phyloP scores from a whole-genome alignment of 2,797 vertebrate genomes.

The Arctocebus calabarensis region DNA sequence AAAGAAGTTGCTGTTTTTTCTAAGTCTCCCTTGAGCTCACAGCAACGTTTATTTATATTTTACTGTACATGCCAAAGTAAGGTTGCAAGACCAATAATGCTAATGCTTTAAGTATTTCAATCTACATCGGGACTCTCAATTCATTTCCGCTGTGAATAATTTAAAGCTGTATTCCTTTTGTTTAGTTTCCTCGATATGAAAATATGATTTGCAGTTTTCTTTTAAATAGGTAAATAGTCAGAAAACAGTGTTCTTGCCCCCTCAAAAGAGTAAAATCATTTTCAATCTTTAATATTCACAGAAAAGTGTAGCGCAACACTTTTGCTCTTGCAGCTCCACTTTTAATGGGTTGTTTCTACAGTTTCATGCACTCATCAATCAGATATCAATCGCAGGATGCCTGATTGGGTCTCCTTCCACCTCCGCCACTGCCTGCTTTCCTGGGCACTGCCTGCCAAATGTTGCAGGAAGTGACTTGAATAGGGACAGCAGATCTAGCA shows the following conservation, averaged over 20 bases:
- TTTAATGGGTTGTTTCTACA: slow-evolving; percentile 76
- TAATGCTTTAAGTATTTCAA: slow-evolving; percentile 53
- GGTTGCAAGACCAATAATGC: not conserved
- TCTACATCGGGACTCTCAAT: slow-evolving; percentile 56
- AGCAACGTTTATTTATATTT: slow-evolving; percentile 50
- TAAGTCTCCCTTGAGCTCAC: not conserved
- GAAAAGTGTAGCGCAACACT: not conserved
- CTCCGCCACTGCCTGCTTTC: slow-evolving; percentile 80
- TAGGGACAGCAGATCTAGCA: slow-evolving; percentile 56
- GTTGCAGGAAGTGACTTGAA: slow-evolving; percentile 78
- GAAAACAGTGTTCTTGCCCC: slow-evolving; percentile 3
- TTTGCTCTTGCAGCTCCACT: not conserved
- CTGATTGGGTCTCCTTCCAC: slow-evolving; percentile 79
- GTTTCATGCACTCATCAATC: slow-evolving; percentile 79
- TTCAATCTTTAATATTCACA: slow-evolving; percentile 24
- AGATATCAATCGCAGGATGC: slow-evolving; percentile 80
- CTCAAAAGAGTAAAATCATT: slow-evolving; percentile 52
- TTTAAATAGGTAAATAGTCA: slow-evolving; percentile 59
- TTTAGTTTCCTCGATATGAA: slow-evolving; percentile 67
- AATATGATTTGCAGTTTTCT: slow-evolving; percentile 69
- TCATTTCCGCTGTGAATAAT: slow-evolving; percentile 60
- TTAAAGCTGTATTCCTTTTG: slow-evolving; percentile 64
- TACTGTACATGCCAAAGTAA: not conserved
- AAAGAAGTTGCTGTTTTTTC: not conserved
- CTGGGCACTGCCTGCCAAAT: slow-evolving; percentile 83